A percentile compares a stretch with the other conserved stretches of the same genome.
Evolutionary conservation across 2,888 invertebrate species (phyloP).

Genomic region (Ditula angustiorana): DNA sequence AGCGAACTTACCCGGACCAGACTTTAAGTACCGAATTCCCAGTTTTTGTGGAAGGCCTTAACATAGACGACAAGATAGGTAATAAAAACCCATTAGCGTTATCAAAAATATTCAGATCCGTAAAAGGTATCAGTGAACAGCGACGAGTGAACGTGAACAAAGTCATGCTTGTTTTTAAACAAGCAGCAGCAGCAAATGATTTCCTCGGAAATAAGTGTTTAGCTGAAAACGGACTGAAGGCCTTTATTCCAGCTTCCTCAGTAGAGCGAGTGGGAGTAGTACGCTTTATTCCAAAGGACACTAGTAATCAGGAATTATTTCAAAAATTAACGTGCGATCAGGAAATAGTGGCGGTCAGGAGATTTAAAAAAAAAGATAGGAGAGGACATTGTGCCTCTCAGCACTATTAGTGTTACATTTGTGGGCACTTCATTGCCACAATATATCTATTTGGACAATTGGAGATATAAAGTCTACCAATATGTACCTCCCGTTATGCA

Average conservation of each 20-base stretch:
- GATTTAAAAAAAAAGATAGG: neutral
- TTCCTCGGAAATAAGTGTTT: neutral
- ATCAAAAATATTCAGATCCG: neutral
- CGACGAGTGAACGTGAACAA: neutral
- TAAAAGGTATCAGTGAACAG: neutral
- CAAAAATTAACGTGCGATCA: neutral
- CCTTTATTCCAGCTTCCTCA: neutral
- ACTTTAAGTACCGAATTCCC: too few species aligned
- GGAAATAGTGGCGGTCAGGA: neutral
- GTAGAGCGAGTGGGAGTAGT: neutral
- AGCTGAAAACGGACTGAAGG: neutral
- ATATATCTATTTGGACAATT: neutral
- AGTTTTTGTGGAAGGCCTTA: too few species aligned
- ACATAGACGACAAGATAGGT: neutral
- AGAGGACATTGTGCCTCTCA: neutral
- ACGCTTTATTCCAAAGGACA: neutral
- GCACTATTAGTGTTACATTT: neutral
- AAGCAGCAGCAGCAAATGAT: neutral
- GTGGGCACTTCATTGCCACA: neutral
- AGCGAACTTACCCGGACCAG: too few species aligned
- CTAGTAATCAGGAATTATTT: neutral
- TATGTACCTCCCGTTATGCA: constrained; percentile 2
- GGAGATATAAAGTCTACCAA: neutral
- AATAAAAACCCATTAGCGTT: neutral
- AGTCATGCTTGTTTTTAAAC: neutral